Base-by-base conservation (phyloP, 2,797 vertebrate species). In the Anomalospiza imberbis region DNA sequence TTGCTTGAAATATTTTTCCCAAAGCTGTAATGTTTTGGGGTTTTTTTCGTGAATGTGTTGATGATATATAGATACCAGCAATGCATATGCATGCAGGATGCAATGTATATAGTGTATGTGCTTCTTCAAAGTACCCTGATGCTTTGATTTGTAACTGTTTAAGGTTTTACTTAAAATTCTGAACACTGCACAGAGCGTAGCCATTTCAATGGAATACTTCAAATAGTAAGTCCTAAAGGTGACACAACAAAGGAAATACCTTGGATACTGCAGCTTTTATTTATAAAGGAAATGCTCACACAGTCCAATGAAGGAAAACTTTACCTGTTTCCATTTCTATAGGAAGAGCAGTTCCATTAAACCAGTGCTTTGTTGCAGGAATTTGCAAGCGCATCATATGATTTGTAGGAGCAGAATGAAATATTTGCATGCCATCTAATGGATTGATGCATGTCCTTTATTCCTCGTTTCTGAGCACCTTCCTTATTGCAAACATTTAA, bases 151-250 rank as follows among this genome's bases (percentile, higher is more conserved):
- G 95, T 95, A 96, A 96, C 91, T 97, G 84, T 94, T 97, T 97
- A 97, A 97, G 95, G 86, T 96, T 95, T 97, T 92, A 84, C 90
- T 97, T 97, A 97, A 96, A 97, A 97, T 97, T 97, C 97, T 96
- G 93, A 96, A 93, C 96, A 95, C 90, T 72, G 74, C 18, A 2
- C 71, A 71, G 84, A 81, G 85, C 86, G n/a, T 71, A 95, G 91
- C 87, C 88, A 51, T 97, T 97, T 96, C 97, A 91, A 94, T 94
- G 95, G 96, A 96, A 86, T 92, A 96, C 85, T 97, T 98, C 96
- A 97, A 96, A 97, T 97, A 95, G 44, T 93, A 93, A 97, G 94
- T 96, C 93, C 90, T 97, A 95, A 97, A 97, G 92, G 91, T 95
- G 94, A 95, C 88, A 96, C 93, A 95, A 96, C 95, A 97, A 97